A percentile compares a stretch with the other conserved stretches of the same genome.
Evolutionary conservation across 1,140 invertebrate species (phyloP).

Genomic region (Antheraea mylitta): DNA sequence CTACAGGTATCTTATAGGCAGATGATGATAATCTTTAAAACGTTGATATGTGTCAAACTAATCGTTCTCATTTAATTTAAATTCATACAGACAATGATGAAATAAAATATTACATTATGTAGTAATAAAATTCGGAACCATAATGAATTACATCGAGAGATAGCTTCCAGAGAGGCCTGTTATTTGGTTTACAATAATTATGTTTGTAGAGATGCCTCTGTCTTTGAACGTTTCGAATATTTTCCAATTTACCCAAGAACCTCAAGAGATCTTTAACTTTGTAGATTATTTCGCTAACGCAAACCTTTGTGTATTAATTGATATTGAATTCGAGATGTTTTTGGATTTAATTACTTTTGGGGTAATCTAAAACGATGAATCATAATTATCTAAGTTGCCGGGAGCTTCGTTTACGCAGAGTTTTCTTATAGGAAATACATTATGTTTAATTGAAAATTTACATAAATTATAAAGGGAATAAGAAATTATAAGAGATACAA

Average conservation of each 20-base stretch:
- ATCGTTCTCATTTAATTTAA: no score
- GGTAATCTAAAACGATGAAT: neutral
- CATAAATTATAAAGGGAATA: no score
- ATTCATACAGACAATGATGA: no score
- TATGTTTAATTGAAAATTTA: no score
- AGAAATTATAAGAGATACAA: no score
- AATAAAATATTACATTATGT: no score
- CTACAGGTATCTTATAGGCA: no score
- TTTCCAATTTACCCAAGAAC: constrained; percentile 7
- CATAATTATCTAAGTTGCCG: neutral
- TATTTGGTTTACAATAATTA: constrained; percentile 12
- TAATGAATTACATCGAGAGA: neutral
- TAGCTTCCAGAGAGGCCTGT: neutral
- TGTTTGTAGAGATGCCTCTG: neutral
- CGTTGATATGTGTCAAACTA: no score
- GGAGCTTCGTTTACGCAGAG: no score
- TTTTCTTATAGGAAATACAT: no score
- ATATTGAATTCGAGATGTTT: constrained; percentile 1
- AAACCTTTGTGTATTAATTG: constrained; percentile 4
- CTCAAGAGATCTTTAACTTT: constrained; percentile 7
- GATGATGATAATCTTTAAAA: no score
- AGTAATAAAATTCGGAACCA: neutral
- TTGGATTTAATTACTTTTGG: neutral
- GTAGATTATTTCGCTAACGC: constrained; percentile 7
- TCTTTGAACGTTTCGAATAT: constrained; percentile 7